Percentiles rank a stretch among this genome's conserved stretches.
Conservation (phyloP, 2,797 vertebrate genomes). For the Pteronotus mesoamericanus region DNA sequence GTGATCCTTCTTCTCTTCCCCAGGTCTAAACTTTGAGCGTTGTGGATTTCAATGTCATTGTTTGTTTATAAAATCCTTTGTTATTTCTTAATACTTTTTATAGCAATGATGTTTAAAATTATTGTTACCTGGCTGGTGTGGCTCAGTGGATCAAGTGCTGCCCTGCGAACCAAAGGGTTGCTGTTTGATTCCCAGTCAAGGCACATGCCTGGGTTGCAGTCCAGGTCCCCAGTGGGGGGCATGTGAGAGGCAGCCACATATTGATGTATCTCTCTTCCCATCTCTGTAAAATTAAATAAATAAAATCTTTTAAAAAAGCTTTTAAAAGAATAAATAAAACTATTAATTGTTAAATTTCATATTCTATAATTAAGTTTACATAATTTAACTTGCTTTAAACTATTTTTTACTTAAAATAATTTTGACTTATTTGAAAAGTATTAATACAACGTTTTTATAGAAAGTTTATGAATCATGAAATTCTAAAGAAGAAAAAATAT, state of each 20-base stretch:
- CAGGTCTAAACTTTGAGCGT: background rate
- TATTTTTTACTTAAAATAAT: background rate
- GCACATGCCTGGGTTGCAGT: no score
- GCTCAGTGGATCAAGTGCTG: no score
- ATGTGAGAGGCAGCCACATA: no score
- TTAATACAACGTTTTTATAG: background rate
- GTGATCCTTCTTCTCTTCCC: background rate
- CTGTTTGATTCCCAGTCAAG: no score
- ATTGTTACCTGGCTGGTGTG: no score
- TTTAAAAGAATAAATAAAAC: no score
- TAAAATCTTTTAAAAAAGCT: no score
- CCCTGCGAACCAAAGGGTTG: no score
- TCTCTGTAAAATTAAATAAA: no score
- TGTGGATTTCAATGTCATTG: background rate
- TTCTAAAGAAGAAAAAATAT: background rate
- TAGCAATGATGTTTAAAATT: background rate
- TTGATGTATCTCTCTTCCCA: no score
- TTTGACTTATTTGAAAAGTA: constrained; percentile 15
- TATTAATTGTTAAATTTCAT: background rate
- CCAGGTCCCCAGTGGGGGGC: no score
- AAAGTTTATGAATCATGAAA: background rate
- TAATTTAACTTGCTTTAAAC: background rate
- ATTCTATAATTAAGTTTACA: background rate
- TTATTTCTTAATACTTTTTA: constrained; percentile 23
- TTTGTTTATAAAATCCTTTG: background rate